phyloP scores from a whole-genome alignment of 92 coral and sea anemone species.

The Blastomussa wellsi region DNA sequence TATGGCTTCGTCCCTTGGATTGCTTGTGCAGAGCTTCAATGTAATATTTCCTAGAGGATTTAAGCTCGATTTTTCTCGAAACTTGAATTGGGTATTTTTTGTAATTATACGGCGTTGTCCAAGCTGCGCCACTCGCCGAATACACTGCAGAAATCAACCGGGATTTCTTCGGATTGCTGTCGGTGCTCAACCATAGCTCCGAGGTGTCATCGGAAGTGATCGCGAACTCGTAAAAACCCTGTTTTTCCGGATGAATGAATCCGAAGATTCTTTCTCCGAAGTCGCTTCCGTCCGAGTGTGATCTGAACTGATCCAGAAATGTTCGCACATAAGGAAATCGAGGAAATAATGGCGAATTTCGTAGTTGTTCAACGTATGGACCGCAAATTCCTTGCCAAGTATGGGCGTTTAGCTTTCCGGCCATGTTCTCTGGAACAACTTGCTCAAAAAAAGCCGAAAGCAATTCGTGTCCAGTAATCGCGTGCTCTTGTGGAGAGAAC shows the following conservation, averaged over 20 bases:
- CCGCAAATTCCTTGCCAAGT: conserved; percentile 88
- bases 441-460: conserved; percentile 78
- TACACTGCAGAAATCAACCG: conserved; percentile 83
- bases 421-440: conserved; percentile 70
- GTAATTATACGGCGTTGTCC: conserved; percentile 57
- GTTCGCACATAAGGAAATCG: conserved; percentile 69
- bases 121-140: conserved; percentile 63
- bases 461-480: conserved; percentile 63
- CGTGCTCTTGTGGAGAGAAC: conserved; percentile 27
- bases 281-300: conserved; percentile 67
- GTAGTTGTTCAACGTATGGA: conserved; percentile 74
- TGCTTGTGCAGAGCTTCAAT: conserved; percentile 84
- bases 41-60: conserved; percentile 67
- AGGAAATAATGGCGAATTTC: conserved; percentile 84
- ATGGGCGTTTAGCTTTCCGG: conserved; percentile 77
- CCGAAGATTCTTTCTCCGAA: conserved; percentile 86
- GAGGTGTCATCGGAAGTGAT: conserved; percentile 86
- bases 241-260: conserved; percentile 62
- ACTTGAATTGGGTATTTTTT: conserved; percentile 73
- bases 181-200: conserved; percentile 88
- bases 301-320: conserved; percentile 54
- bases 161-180: conserved; percentile 73
- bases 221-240: conserved; percentile 80
- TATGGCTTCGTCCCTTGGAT: conserved; percentile 70
- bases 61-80: conserved; percentile 63